Percentiles rank a stretch among this genome's conserved stretches.
phyloP scores from a whole-genome alignment of 2,888 invertebrate species.

The Netelia virgata region DNA sequence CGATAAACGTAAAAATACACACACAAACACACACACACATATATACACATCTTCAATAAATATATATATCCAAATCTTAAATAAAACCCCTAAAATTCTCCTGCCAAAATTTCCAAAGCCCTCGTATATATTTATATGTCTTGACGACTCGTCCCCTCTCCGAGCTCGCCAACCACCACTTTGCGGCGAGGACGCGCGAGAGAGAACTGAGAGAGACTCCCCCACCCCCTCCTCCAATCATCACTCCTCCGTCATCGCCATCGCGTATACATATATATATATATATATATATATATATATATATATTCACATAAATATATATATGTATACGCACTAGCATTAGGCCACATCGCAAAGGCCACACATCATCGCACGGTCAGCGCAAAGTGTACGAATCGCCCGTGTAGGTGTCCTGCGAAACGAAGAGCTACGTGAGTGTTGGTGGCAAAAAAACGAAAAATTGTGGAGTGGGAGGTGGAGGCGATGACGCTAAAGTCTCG shows the following conservation, averaged over 20 bases:
- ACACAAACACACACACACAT: no score
- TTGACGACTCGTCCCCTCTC: background rate
- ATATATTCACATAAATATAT: background rate
- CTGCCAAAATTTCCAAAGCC: background rate
- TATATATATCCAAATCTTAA: no score
- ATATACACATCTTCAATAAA: no score
- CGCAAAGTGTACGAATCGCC: background rate
- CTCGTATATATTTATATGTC: background rate
- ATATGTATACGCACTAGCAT: no score
- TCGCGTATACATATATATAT: background rate
- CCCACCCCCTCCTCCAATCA: background rate
- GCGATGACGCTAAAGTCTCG: background rate
- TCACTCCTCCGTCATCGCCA: background rate
- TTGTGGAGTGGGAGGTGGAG: constrained; percentile 1
- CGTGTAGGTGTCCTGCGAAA: background rate
- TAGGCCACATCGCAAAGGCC: background rate
- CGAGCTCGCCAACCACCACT: background rate
- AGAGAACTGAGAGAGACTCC: background rate
- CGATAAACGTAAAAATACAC: no score
- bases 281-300: no score
- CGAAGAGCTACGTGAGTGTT: background rate
- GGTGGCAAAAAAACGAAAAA: background rate
- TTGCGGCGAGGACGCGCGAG: background rate
- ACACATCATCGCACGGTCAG: background rate
- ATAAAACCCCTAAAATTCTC: no score